Conservation (phyloP, 2,113 vertebrate species). For the Saguinus midas region DNA sequence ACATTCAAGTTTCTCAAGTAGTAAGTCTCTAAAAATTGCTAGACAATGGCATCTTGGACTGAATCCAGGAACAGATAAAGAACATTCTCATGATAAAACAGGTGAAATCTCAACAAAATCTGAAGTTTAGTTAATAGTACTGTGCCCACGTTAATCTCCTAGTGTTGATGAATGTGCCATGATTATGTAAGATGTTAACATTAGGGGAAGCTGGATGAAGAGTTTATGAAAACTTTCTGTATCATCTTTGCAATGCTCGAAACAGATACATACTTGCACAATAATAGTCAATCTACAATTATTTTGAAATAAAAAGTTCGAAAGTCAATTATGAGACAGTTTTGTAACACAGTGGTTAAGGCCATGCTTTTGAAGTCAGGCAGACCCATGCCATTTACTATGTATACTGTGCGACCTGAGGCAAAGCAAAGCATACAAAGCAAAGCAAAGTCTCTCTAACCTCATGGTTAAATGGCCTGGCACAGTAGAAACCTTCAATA, state of each 20-base stretch:
- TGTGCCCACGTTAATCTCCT: not conserved
- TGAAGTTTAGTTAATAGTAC: not conserved
- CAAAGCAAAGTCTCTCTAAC: not conserved
- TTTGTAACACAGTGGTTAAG: not conserved
- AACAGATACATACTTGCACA: too few relatives aligned
- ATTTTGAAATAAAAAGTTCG: not conserved
- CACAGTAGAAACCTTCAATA: not conserved
- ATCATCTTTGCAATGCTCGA: not conserved
- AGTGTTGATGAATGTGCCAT: not conserved
- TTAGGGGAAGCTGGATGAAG: not conserved
- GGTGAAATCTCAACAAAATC: not conserved
- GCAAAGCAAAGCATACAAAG: not conserved
- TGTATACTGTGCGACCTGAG: not conserved
- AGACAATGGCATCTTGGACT: not conserved
- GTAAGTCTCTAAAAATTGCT: not conserved
- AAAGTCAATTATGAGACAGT: not conserved
- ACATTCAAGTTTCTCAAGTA: not conserved
- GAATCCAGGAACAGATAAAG: not conserved
- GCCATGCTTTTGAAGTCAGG: not conserved
- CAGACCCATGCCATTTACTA: not conserved
- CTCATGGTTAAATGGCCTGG: not conserved
- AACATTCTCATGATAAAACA: not conserved
- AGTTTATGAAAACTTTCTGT: not conserved
- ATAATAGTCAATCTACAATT: not conserved
- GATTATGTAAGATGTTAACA: not conserved